Evolutionary conservation across 2,888 invertebrate genomes (phyloP), one percentile per base, ranked within the genome.

Genomic region (Nemurella pictetii): DNA sequence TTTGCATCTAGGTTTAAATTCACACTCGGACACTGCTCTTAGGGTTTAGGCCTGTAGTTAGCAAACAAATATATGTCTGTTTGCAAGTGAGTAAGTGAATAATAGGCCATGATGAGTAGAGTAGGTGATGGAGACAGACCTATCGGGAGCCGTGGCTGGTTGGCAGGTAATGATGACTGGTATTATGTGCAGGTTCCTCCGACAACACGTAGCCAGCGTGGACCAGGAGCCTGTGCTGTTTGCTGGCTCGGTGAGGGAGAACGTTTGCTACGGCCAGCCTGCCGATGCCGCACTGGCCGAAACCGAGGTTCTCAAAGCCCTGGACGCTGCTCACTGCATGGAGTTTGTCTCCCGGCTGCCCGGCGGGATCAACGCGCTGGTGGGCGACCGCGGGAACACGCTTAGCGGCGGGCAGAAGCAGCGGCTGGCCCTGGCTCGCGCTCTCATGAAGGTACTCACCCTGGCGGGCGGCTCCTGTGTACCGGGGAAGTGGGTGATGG

Each of bases 401-500:
- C 92, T 99, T 78, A 98, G 97, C 88, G 98, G 98, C 36, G 98
- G 98, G 0, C 98, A 98, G 90, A 96, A 96, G 88, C 98, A 98
- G 89, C 92, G 98, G 87, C 95, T 98, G 30, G 98, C 98, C 32
- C 97, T 98, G 88, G 98, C 98, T 0, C 91, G 98, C 87, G 98
- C 98, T 20, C 93, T 98, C 55, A 94, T 98, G 82, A 97, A 97
- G 93, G 96, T 96, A 89, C n/a, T n/a, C n/a, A n/a, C n/a, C n/a
- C n/a, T n/a, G n/a, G 87, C 29, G 15, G 30, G n/a, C 85, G 15
- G 35, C 0, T 84, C 0, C 26, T 74, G n/a, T n/a, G n/a, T n/a
- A n/a, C n/a, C n/a, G n/a, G n/a, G n/a, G n/a, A 74, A 15, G 7
- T 9, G 36, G 15, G 9, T n/a, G n/a, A n/a, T n/a, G n/a, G 55